Percentiles rank a stretch among this genome's conserved stretches.
Evolutionary conservation across 2,113 vertebrate species (phyloP).

Genomic region (Suncus etruscus): DNA sequence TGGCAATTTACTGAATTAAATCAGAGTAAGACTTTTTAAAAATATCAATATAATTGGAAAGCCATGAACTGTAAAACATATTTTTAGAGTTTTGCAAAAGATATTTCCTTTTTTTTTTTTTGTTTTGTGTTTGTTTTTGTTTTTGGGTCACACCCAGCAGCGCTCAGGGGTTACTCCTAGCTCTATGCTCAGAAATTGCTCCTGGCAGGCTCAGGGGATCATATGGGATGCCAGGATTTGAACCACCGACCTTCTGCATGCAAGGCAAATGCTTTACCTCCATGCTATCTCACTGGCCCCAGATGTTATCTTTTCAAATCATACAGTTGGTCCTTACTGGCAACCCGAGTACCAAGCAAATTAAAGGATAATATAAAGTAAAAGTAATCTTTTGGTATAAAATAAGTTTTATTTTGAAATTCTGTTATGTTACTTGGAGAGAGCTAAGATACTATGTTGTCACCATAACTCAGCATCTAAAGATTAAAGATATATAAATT

Average conservation of each 20-base stretch:
- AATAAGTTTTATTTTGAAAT: neutral
- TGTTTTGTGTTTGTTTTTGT: too few relatives aligned
- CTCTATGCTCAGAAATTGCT: too few relatives aligned
- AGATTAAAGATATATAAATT: neutral
- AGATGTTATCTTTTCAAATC: neutral
- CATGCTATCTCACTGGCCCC: too few relatives aligned
- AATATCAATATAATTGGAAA: neutral
- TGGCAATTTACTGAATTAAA: neutral
- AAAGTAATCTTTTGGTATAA: neutral
- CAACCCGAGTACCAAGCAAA: neutral
- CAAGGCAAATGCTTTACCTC: too few relatives aligned
- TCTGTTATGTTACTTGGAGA: neutral
- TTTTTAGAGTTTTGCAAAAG: constrained; percentile 37
- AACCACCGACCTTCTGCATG: too few relatives aligned
- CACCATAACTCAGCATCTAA: neutral
- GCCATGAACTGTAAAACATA: neutral
- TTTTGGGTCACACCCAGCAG: too few relatives aligned
- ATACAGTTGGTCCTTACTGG: neutral
- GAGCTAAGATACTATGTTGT: neutral
- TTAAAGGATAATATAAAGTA: constrained; percentile 5
- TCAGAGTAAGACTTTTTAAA: neutral
- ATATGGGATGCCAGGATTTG: too few relatives aligned
- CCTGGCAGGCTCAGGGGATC: too few relatives aligned
- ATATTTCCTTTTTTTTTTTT: too few relatives aligned
- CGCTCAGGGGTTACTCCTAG: too few relatives aligned